Conservation (phyloP, 1,140 invertebrate genomes). For the Propsilocerus akamusi region DNA sequence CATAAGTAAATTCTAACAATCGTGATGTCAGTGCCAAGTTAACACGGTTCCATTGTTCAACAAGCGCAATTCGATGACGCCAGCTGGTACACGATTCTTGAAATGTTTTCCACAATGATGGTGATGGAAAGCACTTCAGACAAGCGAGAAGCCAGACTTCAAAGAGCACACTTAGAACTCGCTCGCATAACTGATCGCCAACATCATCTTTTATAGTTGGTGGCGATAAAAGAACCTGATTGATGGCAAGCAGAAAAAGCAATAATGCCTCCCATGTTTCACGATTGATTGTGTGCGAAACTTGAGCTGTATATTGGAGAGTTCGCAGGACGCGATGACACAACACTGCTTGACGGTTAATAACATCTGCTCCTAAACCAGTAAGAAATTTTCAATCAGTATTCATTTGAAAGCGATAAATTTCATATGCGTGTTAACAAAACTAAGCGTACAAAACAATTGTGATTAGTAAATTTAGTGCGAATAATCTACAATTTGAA, state of each 20-base stretch:
- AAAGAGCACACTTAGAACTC: constrained; percentile 82
- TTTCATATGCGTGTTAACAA: neutral
- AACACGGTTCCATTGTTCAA: constrained; percentile 90
- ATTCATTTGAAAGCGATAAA: neutral
- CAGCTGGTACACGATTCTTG: constrained; percentile 81
- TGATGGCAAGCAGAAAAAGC: constrained; percentile 80
- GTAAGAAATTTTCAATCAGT: no score
- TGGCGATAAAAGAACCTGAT: constrained; percentile 77
- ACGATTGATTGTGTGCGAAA: constrained; percentile 54
- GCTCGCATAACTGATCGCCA: constrained; percentile 84
- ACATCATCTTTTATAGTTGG: constrained; percentile 86
- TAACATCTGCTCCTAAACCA: constrained; percentile 58
- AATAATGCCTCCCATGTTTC: constrained; percentile 85
- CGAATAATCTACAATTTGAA: neutral
- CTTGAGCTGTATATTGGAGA: constrained; percentile 69
- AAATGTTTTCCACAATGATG: constrained; percentile 89
- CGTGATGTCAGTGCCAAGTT: constrained; percentile 74
- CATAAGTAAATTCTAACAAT: constrained; percentile 76
- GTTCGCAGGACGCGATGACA: constrained; percentile 87
- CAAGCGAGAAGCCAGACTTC: constrained; percentile 92
- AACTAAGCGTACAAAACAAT: constrained; percentile 5
- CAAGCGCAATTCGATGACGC: constrained; percentile 78
- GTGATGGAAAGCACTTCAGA: constrained; percentile 68
- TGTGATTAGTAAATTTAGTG: constrained; percentile 4
- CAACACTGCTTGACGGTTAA: constrained; percentile 82